Base-by-base conservation (phyloP, 2,797 vertebrate genomes). In the Protosalanx chinensis region DNA sequence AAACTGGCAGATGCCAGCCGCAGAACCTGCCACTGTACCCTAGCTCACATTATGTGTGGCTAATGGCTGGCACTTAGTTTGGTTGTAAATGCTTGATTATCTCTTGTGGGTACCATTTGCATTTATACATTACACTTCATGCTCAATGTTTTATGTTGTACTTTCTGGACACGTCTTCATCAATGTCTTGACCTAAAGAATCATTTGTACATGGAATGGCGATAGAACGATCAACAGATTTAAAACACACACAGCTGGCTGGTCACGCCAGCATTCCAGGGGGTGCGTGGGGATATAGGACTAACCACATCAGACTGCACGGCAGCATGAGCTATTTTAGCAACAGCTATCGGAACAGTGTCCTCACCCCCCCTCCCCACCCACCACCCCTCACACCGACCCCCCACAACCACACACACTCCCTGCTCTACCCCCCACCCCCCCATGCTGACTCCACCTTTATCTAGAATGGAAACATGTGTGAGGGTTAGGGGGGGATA, bases 261-360 rank as follows among this genome's bases (percentile, higher is more conserved):
- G 23, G 46, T 53, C 46, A 49, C 10, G 37, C 64, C 27, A 49
- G 27, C 46, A 59, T 66, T 51, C 33, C 70, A 30, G 8, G 35
- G 62, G 49, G 23, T 35, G 62, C 20, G 63, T 66, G 37, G 57
- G 56, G 15, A 41, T 37, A 64, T 33, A 37, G 62, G 1, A 30
- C 27, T 53, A 35, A 6, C 63, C 51, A 65, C 71, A 41, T 72
- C 51, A 59, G n/a, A 64, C 37, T 66, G 41, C 15, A 23, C 5
- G 29, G 29, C 59, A 29, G 70, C 20, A 58, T 18, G 33, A 66
- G 62, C 63, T 72, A 72, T 65, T 65, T 65, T 72, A 72, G 57
- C 63, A 37, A 20, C 49, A 29, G 23, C 23, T 27, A 53, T 30
- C 29, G 3, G 32, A 32, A 64, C 70, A 71, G 30, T 71, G 61